Percentiles rank a stretch among this genome's conserved stretches.
Evolutionary conservation across 2,888 invertebrate species (phyloP).

Genomic region (Hirtodrosophila cameraria): DNA sequence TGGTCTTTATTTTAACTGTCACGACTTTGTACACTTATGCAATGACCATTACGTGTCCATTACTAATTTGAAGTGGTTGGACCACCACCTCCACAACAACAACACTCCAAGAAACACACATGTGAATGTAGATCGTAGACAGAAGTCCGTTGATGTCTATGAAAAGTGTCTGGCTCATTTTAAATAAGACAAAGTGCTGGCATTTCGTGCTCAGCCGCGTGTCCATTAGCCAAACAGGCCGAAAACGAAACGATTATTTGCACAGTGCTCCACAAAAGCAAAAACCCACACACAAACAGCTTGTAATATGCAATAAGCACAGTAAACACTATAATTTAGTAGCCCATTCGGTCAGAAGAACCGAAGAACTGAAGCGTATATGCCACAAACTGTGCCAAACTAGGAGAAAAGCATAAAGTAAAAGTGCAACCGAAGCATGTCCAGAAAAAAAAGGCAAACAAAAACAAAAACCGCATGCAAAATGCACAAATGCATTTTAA

Average conservation of each 20-base stretch:
- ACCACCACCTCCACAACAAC: conserved; percentile 33
- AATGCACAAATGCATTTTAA: conserved; percentile 17
- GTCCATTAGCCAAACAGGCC: conserved; percentile 66
- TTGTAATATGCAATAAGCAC: conserved; percentile 17
- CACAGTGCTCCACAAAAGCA: conserved; percentile 24
- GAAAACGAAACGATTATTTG: conserved; percentile 63
- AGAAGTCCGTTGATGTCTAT: conserved; percentile 36
- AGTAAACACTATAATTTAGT: conserved; percentile 48
- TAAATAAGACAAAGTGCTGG: conserved; percentile 65
- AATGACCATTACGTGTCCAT: conserved; percentile 29
- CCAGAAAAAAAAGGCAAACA: conserved; percentile 11
- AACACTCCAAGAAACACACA: neutral
- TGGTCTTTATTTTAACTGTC: neutral
- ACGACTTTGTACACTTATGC: conserved; percentile 19
- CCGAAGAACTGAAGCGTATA: conserved; percentile 40
- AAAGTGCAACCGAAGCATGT: conserved; percentile 55
- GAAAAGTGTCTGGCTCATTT: conserved; percentile 45
- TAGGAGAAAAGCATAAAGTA: conserved; percentile 54
- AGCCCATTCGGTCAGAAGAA: conserved; percentile 46
- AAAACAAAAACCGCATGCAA: conserved; percentile 22
- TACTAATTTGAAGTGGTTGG: conserved; percentile 47
- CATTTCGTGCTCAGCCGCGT: conserved; percentile 71
- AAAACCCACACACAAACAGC: conserved; percentile 43
- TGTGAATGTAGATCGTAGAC: conserved; percentile 5
- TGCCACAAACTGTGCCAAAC: conserved; percentile 41